Evolutionary conservation across 1,140 invertebrate species (phyloP).

Genomic region (Listronotus bonariensis): DNA sequence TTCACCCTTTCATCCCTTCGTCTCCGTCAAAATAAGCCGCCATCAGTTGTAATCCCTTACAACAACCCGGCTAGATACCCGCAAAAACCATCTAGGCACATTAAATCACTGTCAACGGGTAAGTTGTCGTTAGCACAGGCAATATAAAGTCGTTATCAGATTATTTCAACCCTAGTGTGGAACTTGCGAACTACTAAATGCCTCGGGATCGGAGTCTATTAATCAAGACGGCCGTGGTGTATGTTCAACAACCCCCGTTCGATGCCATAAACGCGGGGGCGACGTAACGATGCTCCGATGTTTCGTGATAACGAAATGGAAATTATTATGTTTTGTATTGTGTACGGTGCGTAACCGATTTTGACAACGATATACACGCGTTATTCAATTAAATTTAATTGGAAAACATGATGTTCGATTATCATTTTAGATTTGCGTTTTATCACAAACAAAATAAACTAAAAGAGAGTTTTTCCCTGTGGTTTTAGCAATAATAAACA

Average conservation of each 20-base stretch:
- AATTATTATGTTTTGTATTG: neutral
- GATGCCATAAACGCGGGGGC: neutral
- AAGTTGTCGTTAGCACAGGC: conserved; percentile 32
- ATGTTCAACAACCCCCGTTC: neutral
- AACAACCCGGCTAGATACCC: conserved; percentile 1
- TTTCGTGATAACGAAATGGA: conserved; percentile 1
- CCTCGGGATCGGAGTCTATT: conserved; percentile 45
- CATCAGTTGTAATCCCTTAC: no score
- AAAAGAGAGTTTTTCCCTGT: no score
- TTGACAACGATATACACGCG: neutral
- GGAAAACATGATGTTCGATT: no score
- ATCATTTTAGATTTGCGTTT: no score
- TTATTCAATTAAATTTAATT: no score
- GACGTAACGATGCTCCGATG: neutral
- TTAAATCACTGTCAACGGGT: conserved; percentile 36
- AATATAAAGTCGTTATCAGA: conserved; percentile 46
- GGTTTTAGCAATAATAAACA: no score
- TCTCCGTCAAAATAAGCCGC: no score
- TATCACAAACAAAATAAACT: no score
- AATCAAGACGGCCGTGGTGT: conserved; percentile 33
- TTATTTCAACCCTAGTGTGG: conserved; percentile 46
- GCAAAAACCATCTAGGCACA: conserved; percentile 32
- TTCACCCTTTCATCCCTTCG: no score
- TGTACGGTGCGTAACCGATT: neutral
- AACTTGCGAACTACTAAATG: conserved; percentile 49